phyloP scores from a whole-genome alignment of 2,888 invertebrate species.

The Phengaris arion region DNA sequence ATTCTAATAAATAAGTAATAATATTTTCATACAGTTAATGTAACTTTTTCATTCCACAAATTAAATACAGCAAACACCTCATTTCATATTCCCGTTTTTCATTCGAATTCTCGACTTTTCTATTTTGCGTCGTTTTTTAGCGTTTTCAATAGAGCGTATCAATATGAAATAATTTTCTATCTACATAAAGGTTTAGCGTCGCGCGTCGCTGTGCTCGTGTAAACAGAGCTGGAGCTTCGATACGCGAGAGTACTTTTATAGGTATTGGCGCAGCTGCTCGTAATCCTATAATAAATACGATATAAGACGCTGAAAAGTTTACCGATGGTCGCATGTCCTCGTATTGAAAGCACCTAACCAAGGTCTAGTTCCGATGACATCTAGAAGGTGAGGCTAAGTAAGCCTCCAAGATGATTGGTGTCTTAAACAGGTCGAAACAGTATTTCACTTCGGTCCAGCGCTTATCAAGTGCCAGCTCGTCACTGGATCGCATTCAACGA shows the following conservation, averaged over 20 bases:
- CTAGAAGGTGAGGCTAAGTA: too few species aligned
- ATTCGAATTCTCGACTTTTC: not conserved
- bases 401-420: too few species aligned
- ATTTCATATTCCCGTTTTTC: not conserved
- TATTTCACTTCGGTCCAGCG: too few species aligned
- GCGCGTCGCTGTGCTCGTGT: not conserved
- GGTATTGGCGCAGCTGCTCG: conserved; percentile 1
- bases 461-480: too few species aligned
- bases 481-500: too few species aligned
- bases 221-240: not conserved
- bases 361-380: too few species aligned
- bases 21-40: not conserved
- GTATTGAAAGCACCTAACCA: too few species aligned
- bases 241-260: not conserved
- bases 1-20: too few species aligned
- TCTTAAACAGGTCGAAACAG: too few species aligned
- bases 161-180: not conserved
- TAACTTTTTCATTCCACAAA: not conserved
- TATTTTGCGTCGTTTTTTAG: not conserved
- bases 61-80: not conserved
- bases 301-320: not conserved
- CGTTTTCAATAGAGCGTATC: not conserved
- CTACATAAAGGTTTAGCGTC: not conserved
- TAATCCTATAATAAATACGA: not conserved
- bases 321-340: too few species aligned